Base-by-base conservation (phyloP, 2,888 invertebrate genomes). In the Volucella inanis region DNA sequence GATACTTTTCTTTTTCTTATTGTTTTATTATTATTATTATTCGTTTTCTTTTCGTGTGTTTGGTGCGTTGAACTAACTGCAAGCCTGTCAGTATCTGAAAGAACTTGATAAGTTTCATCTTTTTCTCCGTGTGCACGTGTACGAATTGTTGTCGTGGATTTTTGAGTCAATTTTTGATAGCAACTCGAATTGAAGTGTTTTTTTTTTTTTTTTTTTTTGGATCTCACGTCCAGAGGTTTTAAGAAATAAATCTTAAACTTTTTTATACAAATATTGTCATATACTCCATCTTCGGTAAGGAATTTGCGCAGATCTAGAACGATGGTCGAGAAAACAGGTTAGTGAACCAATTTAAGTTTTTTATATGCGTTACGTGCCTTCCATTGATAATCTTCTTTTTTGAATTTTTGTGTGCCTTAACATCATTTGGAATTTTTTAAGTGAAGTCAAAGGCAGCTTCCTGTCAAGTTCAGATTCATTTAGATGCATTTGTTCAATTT, bases 321-420 rank as follows among this genome's bases (percentile, higher is more conserved):
- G 70, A 84, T 84, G 84, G 84, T 84, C 61, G 80, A 84, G 80
- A 84, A 84, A 84, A 80, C 84, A 84, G 84, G 84, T 84, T 80
- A 84, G 80, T 84, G 67, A 75, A 75, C 61, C 6, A 31, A 31
- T 31, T 31, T 31, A 31, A 31, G 4, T 79, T 81, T 71, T 59
- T 54, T 64, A 22, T 70, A 39, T 81, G 43, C 72, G 22, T 70
- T 45, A 47, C 59, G 59, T 79, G 70, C 59, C 55, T 75, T 70
- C 70, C 47, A 68, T 47, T 50, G 47, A 10, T 38, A 64, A 38
- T 10, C 11, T 59, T 38, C 50, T 31, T 4, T 22, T 59, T 47
- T 57, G 11, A 12, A 14, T 43, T 22, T 55, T 50, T 12, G 15
- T 59, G 11, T 54, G 18, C 0, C 52, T 61, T 15, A 45, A 15